A percentile compares a stretch with the other conserved stretches of the same genome.
Conservation (phyloP, 2,113 vertebrate genomes). For the Stomatorhinus ivindoensis region DNA sequence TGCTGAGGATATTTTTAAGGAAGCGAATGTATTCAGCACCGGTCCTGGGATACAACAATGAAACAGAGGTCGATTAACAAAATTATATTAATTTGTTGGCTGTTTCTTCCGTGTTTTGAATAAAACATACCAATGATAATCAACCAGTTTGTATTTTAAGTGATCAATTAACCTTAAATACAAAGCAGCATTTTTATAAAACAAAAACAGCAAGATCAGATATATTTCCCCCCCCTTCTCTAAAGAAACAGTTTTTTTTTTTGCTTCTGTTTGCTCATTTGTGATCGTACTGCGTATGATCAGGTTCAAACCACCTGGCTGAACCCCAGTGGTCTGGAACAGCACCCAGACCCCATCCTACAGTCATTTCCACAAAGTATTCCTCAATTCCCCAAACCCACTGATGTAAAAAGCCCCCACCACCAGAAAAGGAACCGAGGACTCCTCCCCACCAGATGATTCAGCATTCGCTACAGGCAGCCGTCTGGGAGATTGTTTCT, state of each 20-base stretch:
- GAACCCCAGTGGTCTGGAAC: background rate
- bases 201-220: background rate
- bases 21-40: background rate
- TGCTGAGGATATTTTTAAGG: background rate
- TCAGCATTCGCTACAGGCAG: background rate
- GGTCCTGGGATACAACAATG: background rate
- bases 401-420: background rate
- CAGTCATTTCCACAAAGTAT: background rate
- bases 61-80: background rate
- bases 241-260: background rate
- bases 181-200: background rate
- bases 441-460: background rate
- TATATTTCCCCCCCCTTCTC: background rate
- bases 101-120: background rate
- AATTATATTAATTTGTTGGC: constrained; percentile 1
- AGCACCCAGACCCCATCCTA: background rate
- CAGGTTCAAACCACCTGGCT: background rate
- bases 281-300: background rate
- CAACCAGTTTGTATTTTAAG: background rate
- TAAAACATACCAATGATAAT: background rate
- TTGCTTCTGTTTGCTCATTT: background rate
- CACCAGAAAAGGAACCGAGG: background rate
- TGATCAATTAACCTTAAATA: background rate
- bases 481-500: background rate
- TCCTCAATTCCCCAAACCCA: background rate